These are phyloP conservation scores for Thryonomys swinderianus DNA, from an alignment of 2,113 vertebrate genomes.

Conservation along the genomic window DNA sequence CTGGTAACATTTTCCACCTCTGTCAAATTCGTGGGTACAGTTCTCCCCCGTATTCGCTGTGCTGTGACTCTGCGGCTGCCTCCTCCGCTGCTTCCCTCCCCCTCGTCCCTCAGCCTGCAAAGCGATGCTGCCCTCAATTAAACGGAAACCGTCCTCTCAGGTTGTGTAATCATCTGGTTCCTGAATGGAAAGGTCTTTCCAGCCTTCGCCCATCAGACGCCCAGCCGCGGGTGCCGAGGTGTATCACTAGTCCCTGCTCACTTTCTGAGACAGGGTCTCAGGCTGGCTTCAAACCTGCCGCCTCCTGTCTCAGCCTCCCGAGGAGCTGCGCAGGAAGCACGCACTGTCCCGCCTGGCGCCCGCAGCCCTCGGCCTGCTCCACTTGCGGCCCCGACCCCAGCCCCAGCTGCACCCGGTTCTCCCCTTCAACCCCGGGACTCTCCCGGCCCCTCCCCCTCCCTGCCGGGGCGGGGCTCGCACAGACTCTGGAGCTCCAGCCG, in stretches of 20 bases:
- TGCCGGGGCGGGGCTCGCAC: neutral
- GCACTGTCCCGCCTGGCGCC: neutral
- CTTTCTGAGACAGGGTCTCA: neutral
- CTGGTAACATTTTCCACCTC: constrained; percentile 61
- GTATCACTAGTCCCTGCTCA: neutral
- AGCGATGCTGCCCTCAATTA: constrained; percentile 13
- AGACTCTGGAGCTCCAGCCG: neutral
- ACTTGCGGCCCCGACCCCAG: neutral
- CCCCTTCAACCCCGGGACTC: neutral
- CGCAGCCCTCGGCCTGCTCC: neutral
- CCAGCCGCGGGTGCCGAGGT: neutral
- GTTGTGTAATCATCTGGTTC: constrained; percentile 53
- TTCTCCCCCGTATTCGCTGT: neutral
- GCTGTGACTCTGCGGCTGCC: neutral
- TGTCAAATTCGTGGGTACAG: constrained; percentile 51
- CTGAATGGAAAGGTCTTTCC: neutral
- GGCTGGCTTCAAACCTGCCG: neutral
- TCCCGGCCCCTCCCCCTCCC: neutral
- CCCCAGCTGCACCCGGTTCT: neutral
- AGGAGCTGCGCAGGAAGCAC: no score
- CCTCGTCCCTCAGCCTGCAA: constrained; percentile 37
- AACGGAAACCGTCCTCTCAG: constrained; percentile 71
- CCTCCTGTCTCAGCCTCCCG: neutral
- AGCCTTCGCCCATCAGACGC: neutral
- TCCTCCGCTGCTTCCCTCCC: constrained; percentile 55